phyloP scores from a whole-genome alignment of 2,888 invertebrate species.

The Cosmorhoe ocellata region DNA sequence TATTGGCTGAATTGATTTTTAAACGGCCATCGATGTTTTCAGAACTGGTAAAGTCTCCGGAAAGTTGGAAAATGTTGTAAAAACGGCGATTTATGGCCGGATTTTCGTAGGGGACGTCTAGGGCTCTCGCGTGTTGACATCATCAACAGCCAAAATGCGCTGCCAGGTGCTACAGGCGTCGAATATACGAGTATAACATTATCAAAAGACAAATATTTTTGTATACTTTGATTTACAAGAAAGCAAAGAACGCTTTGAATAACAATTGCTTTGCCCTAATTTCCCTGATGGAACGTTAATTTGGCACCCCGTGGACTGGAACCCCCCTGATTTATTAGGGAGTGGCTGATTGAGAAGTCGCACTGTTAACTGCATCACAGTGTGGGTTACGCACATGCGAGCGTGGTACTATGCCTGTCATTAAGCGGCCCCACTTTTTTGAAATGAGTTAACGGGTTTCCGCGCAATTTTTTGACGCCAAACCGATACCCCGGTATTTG shows the following conservation, averaged over 20 bases:
- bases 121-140: background rate
- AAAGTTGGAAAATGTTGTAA: background rate
- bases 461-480: background rate
- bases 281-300: background rate
- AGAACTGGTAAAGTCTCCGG: background rate
- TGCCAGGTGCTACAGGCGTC: background rate
- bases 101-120: background rate
- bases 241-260: background rate
- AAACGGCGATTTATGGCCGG: background rate
- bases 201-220: background rate
- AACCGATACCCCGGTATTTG: too few species aligned
- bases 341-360: too few species aligned
- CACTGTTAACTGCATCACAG: too few species aligned
- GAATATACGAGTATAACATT: background rate
- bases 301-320: too few species aligned
- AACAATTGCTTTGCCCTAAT: background rate
- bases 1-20: too few species aligned
- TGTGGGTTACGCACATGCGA: too few species aligned
- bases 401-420: too few species aligned
- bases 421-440: too few species aligned
- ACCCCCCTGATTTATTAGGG: too few species aligned
- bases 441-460: too few species aligned
- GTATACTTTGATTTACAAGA: background rate
- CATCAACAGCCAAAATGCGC: background rate
- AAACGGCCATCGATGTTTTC: background rate